Base-by-base conservation (phyloP, 1,140 invertebrate species). In the Maconellicoccus hirsutus region DNA sequence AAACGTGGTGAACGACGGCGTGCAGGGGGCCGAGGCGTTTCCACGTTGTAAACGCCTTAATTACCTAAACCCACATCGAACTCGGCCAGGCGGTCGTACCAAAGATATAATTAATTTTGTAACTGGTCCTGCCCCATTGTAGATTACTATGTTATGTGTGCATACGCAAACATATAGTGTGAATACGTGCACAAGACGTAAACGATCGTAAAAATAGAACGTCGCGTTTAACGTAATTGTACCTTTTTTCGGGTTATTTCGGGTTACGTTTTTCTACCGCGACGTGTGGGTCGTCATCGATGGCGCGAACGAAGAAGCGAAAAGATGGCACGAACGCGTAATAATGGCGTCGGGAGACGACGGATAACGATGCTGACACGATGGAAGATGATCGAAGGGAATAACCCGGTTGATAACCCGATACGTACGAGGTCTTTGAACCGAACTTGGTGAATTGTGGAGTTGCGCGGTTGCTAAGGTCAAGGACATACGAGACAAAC, bases 401-500 rank as follows among this genome's bases (percentile, higher is more conserved):
- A 25, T 66, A 23, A 25, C 21, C 61, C 25, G 22, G 61, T 66
- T 66, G 61, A 23, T 25, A 66, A 26, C 61, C 22, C 61, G 61
- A 66, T 23, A 66, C 8, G n/a, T n/a, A n/a, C 21, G 61, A 12
- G 61, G 21, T 23, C 25, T 23, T 66, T 66, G 22, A 66, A 25
- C 22, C 61, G 61, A 23, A 22, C 25, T 8, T 66, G 19, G 22
- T 23, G 25, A 66, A 66, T 25, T 25, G 61, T 66, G 61, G 3
- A 66, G 52, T 59, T 25, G 21, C 21, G 59, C 10, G 61, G 7
- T 66, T 19, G 61, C 61, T 66, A 66, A 66, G 61, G 61, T 66
- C 61, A 66, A 66, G 61, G 61, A 66, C 61, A 66, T 66, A 6
- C 21, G 25, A 66, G 61, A 66, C 61, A 23, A 66, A 66, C 61